These are phyloP conservation scores for Venustoraphidia nigricollis DNA, from an alignment of 2,888 invertebrate species.

Conservation along the genomic window DNA sequence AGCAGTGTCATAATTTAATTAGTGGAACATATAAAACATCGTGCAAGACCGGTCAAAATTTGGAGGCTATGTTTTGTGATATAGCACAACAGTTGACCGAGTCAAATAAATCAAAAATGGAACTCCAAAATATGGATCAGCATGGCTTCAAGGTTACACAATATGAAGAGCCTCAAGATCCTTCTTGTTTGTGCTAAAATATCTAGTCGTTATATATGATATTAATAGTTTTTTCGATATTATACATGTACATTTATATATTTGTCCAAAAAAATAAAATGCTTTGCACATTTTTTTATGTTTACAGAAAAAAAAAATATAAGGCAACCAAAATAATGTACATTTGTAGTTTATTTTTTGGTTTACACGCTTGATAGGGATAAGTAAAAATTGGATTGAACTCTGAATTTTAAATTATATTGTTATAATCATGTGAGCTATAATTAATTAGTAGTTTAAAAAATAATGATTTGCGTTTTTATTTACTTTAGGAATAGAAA, in stretches of 20 bases:
- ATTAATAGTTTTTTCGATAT: no score
- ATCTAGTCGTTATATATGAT: no score
- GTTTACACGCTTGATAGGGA: no score
- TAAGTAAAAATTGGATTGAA: no score
- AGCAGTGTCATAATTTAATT: slow-evolving; percentile 82
- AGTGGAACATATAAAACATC: slow-evolving; percentile 81
- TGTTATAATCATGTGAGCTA: no score
- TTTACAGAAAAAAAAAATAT: not conserved
- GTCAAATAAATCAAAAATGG: slow-evolving; percentile 67
- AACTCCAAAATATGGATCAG: slow-evolving; percentile 61
- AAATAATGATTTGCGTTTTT: no score
- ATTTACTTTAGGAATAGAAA: no score
- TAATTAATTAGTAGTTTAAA: no score
- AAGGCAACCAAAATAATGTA: not conserved
- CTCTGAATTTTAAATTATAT: no score
- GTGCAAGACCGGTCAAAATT: slow-evolving; percentile 72
- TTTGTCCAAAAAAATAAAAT: not conserved
- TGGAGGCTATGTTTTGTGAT: slow-evolving; percentile 83
- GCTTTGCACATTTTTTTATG: not conserved
- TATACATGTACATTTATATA: not conserved
- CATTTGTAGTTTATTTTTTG: no score
- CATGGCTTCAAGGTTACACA: slow-evolving; percentile 61
- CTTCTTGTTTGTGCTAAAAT: slow-evolving; percentile 31
- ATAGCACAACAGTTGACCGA: slow-evolving; percentile 69
- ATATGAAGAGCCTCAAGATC: slow-evolving; percentile 34